Percentiles rank a stretch among this genome's conserved stretches.
Evolutionary conservation across 2,888 invertebrate genomes (phyloP).

Genomic region (Julus scanicus): DNA sequence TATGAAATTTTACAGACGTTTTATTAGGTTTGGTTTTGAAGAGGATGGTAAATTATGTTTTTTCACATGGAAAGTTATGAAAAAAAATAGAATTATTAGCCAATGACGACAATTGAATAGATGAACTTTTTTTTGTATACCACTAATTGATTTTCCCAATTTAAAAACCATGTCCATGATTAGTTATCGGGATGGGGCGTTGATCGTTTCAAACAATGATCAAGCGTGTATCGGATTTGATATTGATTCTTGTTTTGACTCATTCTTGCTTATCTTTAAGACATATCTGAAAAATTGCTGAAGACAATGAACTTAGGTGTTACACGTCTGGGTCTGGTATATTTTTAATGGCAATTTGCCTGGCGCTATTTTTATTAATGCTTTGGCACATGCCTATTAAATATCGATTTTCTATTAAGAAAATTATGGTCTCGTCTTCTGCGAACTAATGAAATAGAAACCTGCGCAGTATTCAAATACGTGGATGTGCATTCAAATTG

Average conservation of each 20-base stretch:
- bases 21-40: too few relatives aligned
- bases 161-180: too few relatives aligned
- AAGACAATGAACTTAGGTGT: not conserved
- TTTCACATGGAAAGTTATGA: too few relatives aligned
- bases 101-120: too few relatives aligned
- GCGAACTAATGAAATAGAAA: not conserved
- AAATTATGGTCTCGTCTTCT: slow-evolving; percentile 12
- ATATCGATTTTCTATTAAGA: slow-evolving; percentile 22
- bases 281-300: not conserved
- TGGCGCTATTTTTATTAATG: not conserved
- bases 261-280: not conserved
- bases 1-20: too few relatives aligned
- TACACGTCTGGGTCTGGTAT: not conserved
- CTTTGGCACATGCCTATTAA: not conserved
- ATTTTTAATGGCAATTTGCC: not conserved
- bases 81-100: too few relatives aligned
- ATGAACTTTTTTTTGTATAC: too few relatives aligned
- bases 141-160: not conserved
- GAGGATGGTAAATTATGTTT: too few relatives aligned
- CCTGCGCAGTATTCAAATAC: not conserved
- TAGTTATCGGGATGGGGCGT: too few relatives aligned
- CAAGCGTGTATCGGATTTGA: not conserved
- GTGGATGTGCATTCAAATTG: not conserved
- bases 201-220: not conserved
- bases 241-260: not conserved